Percentiles rank a stretch among this genome's conserved stretches.
Evolutionary conservation across 92 coral and sea anemone genomes (phyloP).

Genomic region (Porites cylindrica): DNA sequence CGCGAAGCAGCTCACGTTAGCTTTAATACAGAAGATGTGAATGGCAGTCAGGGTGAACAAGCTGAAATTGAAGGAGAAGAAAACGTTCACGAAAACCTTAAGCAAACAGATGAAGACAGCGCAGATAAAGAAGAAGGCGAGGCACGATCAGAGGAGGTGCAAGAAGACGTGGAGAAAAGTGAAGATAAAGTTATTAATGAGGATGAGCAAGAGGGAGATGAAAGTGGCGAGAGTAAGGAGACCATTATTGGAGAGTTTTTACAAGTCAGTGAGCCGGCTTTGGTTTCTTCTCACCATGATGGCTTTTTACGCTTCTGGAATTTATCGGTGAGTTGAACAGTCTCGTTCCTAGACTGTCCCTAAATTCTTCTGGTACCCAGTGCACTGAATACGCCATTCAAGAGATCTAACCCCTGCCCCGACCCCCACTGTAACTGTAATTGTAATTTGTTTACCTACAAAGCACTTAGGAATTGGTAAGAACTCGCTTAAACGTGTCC

Average conservation of each 20-base stretch:
- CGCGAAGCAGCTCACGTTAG: background rate
- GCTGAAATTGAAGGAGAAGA: background rate
- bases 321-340: conserved; percentile 69
- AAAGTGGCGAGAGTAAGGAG: conserved; percentile 16
- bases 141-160: conserved; percentile 34
- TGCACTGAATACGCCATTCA: no score
- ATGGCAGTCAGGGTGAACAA: background rate
- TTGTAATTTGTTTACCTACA: no score
- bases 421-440: no score
- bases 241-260: conserved; percentile 64
- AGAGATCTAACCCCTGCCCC: no score
- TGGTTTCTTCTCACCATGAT: conserved; percentile 92
- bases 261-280: conserved; percentile 85
- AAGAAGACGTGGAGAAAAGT: conserved; percentile 34
- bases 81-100: background rate
- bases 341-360: no score
- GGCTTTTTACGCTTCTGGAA: conserved; percentile 96
- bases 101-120: background rate
- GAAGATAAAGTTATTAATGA: conserved; percentile 36
- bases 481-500: no score
- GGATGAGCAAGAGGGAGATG: conserved; percentile 29
- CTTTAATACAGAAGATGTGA: background rate
- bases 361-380: no score
- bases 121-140: conserved; percentile 32
- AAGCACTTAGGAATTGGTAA: no score